These are phyloP conservation scores for Nematolebias whitei DNA, from an alignment of 2,113 vertebrate species.

Conservation along the genomic window DNA sequence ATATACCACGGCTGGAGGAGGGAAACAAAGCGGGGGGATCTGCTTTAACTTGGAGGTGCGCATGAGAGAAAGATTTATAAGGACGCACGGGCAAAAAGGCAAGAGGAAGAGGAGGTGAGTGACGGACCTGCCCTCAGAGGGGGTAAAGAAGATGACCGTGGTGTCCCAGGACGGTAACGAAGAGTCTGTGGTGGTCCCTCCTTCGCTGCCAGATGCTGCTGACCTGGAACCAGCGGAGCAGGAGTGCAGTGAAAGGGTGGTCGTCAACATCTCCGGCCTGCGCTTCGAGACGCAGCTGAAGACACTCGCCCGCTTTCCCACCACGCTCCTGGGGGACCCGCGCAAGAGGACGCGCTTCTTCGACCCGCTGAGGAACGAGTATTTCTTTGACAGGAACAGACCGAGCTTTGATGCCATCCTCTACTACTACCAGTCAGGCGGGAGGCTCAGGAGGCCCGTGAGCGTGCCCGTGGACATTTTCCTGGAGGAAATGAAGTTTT, in stretches of 20 bases:
- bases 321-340: slow-evolving; percentile 90
- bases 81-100: slow-evolving; percentile 47
- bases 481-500: slow-evolving; percentile 92
- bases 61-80: slow-evolving; percentile 50
- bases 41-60: slow-evolving; percentile 21
- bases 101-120: slow-evolving; percentile 66
- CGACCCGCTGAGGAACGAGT: slow-evolving; percentile 90
- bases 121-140: slow-evolving; percentile 59
- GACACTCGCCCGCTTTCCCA: slow-evolving; percentile 89
- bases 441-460: slow-evolving; percentile 87
- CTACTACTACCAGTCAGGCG: slow-evolving; percentile 94
- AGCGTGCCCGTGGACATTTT: slow-evolving; percentile 94
- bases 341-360: slow-evolving; percentile 91
- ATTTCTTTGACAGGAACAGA: slow-evolving; percentile 95
- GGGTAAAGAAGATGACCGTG: slow-evolving; percentile 78
- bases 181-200: slow-evolving; percentile 67
- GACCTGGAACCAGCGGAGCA: slow-evolving; percentile 71
- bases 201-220: slow-evolving; percentile 58
- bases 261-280: slow-evolving; percentile 94
- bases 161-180: slow-evolving; percentile 76
- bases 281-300: slow-evolving; percentile 93
- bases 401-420: slow-evolving; percentile 94
- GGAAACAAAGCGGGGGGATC: slow-evolving; percentile 18
- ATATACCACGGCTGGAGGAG: not conserved
- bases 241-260: slow-evolving; percentile 87